Base-by-base conservation (phyloP, 2,113 vertebrate genomes). In the Piaya cayana region DNA sequence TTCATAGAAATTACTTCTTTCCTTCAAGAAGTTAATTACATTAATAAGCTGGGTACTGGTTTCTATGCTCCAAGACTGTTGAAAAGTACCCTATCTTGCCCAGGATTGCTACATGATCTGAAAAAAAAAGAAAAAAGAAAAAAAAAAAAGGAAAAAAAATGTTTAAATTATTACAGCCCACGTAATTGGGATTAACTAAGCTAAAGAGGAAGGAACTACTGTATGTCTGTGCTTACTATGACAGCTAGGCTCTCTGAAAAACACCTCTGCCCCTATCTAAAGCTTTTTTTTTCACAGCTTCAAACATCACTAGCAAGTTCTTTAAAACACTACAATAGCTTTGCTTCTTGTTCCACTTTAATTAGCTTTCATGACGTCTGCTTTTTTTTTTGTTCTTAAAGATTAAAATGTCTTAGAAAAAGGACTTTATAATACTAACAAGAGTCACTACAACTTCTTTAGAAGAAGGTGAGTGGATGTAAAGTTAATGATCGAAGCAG, bases 101-200 rank as follows among this genome's bases (percentile, higher is more conserved):
- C 88, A 96, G 92, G 77, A 81, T 53, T 95, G 90, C 81, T 95
- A 97, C 74, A 90, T 77, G 56, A 70, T 94, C 93, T 82, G 59
- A 67, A 5, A 64, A 37, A 34, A 50, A 65, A 52, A 25, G 20
- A 34, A 5, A 34, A 14, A 34, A 17, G 8, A 7, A 11, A 11
- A 3, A 3, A 2, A 88, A 45, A 49, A n/a, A 50, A 5, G 1
- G 39, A 39, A 39, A 12, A 96, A 92, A 88, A 86, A 76, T 19
- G 70, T 64, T 94, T 86, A 91, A 97, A 97, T 96, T 96, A 97
- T 96, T 96, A 95, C 93, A 97, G 97, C 98, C 98, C 98, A 98
- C 96, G 96, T 98, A 99, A 98, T 98, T 98, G 98, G 97, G 96
- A 98, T 98, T 99, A 99, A 98, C 98, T 98, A 98, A 99, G 98